Evolutionary conservation across 2,113 vertebrate genomes (phyloP).

Genomic region (Nesoenas mayeri): DNA sequence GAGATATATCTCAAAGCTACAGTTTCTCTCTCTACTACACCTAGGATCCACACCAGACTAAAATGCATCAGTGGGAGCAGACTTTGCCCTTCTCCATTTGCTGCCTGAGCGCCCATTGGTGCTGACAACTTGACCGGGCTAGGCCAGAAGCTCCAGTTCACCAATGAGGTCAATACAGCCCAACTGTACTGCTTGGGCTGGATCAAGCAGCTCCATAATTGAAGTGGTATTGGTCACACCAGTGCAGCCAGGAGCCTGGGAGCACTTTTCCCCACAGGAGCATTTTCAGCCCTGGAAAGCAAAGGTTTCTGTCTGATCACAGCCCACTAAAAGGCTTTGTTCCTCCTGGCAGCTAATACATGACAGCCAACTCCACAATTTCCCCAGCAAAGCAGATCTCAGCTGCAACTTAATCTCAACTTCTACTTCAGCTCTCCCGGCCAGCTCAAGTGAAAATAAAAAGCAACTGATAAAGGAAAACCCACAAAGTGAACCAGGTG

Average conservation of each 20-base stretch:
- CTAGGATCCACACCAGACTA: background rate
- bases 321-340: background rate
- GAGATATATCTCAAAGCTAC: background rate
- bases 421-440: background rate
- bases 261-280: background rate
- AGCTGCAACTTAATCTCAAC: conserved; percentile 38
- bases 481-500: background rate
- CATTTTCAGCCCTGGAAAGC: background rate
- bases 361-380: background rate
- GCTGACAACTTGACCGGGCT: background rate
- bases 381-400: conserved; percentile 19
- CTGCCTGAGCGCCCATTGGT: background rate
- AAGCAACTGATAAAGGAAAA: conserved; percentile 35
- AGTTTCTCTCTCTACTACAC: background rate
- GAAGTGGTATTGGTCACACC: background rate
- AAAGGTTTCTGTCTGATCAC: background rate
- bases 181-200: background rate
- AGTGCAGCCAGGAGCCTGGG: background rate
- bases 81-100: background rate
- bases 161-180: background rate
- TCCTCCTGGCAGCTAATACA: background rate
- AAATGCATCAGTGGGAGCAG: background rate
- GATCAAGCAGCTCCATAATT: background rate
- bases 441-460: conserved; percentile 25
- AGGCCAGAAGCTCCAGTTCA: background rate